phyloP scores from a whole-genome alignment of 2,888 invertebrate genomes.

The Papilio elwesi region DNA sequence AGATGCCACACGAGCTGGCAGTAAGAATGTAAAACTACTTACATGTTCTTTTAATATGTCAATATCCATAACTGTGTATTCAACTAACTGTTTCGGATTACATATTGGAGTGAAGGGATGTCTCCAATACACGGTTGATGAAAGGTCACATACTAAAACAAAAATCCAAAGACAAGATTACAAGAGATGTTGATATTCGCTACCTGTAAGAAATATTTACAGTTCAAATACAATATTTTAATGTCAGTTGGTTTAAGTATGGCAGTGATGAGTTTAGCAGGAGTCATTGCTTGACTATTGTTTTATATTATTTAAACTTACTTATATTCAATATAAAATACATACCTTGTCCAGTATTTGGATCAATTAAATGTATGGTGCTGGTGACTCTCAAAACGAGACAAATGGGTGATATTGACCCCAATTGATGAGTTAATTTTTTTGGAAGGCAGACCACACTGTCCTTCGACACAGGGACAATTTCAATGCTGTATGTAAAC shows the following conservation, averaged over 20 bases:
- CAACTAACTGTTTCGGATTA: constrained; percentile 94
- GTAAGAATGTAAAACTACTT: no score
- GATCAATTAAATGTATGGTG: constrained; percentile 96
- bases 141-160: constrained; percentile 91
- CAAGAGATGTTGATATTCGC: no score
- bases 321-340: background rate
- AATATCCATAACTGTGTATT: constrained; percentile 97
- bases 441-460: constrained; percentile 95
- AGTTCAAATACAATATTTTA: background rate
- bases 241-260: background rate
- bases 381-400: constrained; percentile 95
- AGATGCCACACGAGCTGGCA: no score
- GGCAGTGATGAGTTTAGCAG: no score
- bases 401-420: constrained; percentile 94
- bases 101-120: constrained; percentile 94
- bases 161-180: background rate
- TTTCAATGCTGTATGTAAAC: constrained; percentile 96
- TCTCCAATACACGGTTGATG: constrained; percentile 92
- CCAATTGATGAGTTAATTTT: constrained; percentile 93
- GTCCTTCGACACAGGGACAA: constrained; percentile 98
- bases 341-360: constrained; percentile 91
- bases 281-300: no score
- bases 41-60: constrained; percentile 89
- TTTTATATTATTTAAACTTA: background rate
- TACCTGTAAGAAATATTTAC: no score